Base-by-base conservation (phyloP, 2,888 invertebrate species). In the Melipona beecheii region DNA sequence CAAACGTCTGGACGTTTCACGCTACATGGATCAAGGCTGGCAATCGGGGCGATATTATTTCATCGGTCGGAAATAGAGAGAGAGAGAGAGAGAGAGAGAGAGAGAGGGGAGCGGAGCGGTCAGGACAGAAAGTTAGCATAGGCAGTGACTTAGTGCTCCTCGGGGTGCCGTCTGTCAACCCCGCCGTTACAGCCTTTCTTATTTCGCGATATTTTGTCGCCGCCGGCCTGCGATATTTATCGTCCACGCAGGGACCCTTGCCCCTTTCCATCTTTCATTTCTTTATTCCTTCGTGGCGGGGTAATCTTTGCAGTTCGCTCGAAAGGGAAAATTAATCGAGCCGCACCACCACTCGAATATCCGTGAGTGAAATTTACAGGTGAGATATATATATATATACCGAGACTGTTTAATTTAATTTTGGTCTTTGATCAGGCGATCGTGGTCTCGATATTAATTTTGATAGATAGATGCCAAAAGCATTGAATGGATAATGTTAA, bases 81-180 rank as follows among this genome's bases (percentile, higher is more conserved):
- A 43, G 43, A 36, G 36, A 36, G 36, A 9, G 36, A 36, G 36
- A 43, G 43, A 43, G 9, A 43, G 9, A 43, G 43, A 6, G 36
- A 36, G 36, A 36, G 70, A 69, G 71, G 27, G n/a, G n/a, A n/a
- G n/a, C n/a, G 69, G 70, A 70, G 71, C 36, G 80, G 79, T 65
- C 79, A 76, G 85, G 66, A 74, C 82, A 73, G 86, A 86, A 89
- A 92, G 93, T 93, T 93, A 93, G 93, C 93, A 93, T 94, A 93
- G 92, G 68, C 88, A 86, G 90, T 94, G 94, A 94, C 94, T 94
- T 94, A 94, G 93, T 93, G 90, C 90, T 93, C 94, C 94, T 94
- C 88, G 78, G 94, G 94, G 94, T 93, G 93, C 90, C 94, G 92
- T 94, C 88, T 91, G 91, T 94, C 93, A 93, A 86, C 83, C 85